phyloP scores from a whole-genome alignment of 2,797 vertebrate genomes.

The Pagetopsis macropterus region DNA sequence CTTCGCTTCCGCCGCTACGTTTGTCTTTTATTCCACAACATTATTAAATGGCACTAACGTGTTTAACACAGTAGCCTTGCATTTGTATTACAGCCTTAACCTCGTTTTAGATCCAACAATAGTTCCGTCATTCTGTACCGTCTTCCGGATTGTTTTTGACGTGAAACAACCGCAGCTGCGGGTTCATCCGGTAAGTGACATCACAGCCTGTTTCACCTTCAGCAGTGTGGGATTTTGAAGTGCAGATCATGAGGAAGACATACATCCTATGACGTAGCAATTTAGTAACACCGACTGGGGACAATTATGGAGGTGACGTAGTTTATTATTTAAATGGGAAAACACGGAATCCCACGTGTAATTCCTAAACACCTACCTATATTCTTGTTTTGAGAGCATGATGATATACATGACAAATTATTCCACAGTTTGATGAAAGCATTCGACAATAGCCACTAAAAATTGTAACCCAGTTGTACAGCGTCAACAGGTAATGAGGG shows the following conservation, averaged over 20 bases:
- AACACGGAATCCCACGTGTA: not conserved
- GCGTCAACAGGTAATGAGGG: not conserved
- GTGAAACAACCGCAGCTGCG: slow-evolving; percentile 47
- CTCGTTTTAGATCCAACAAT: slow-evolving; percentile 13
- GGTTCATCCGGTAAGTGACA: slow-evolving; percentile 73
- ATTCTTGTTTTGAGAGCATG: too few species aligned
- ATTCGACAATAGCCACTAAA: not conserved
- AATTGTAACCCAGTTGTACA: not conserved
- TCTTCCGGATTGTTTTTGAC: slow-evolving; percentile 79
- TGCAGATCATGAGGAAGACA: not conserved
- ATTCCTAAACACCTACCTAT: not conserved
- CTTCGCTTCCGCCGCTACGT: slow-evolving; percentile 7
- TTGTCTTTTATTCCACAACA: not conserved
- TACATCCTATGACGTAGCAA: too few species aligned
- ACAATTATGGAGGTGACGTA: not conserved
- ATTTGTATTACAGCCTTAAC: slow-evolving; percentile 5
- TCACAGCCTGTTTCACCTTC: slow-evolving; percentile 35
- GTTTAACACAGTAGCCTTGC: not conserved
- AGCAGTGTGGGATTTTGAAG: not conserved
- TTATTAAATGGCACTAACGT: not conserved
- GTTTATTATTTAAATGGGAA: not conserved
- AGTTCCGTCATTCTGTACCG: slow-evolving; percentile 34
- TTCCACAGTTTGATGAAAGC: not conserved
- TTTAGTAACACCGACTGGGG: not conserved
- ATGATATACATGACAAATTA: not conserved